phyloP scores from a whole-genome alignment of 1,140 invertebrate genomes.

The Lineus longissimus region DNA sequence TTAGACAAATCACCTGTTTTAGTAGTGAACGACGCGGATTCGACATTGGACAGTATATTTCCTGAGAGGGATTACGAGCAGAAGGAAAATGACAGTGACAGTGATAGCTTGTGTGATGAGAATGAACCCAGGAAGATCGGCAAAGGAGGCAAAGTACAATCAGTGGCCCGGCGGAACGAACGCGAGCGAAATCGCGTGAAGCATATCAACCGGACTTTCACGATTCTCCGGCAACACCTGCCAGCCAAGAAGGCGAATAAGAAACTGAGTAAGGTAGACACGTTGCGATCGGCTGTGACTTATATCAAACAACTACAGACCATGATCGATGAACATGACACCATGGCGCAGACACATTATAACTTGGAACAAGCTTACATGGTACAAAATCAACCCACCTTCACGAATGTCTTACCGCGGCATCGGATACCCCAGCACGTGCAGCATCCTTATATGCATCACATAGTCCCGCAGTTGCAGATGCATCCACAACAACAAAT shows the following conservation, averaged over 20 bases:
- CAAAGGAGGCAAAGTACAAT: too few species aligned
- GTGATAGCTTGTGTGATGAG: too few species aligned
- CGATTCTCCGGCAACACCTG: slow-evolving; percentile 15
- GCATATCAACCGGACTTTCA: slow-evolving; percentile 19
- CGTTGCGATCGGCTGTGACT: slow-evolving; percentile 81
- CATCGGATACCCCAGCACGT: not conserved
- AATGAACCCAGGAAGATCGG: too few species aligned
- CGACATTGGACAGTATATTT: too few species aligned
- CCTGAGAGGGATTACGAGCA: too few species aligned
- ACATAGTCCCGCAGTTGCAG: not conserved
- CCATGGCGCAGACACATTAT: not conserved
- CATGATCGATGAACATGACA: slow-evolving; percentile 59
- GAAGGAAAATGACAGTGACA: too few species aligned
- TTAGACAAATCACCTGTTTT: too few species aligned
- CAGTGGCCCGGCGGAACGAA: slow-evolving; percentile 16
- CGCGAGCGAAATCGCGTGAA: slow-evolving; percentile 17
- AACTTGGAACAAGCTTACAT: not conserved
- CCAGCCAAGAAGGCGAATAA: slow-evolving; percentile 54
- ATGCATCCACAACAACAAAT: not conserved
- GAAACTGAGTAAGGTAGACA: slow-evolving; percentile 87
- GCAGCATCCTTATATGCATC: not conserved
- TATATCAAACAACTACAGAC: slow-evolving; percentile 79
- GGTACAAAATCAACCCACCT: not conserved
- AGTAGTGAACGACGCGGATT: too few species aligned
- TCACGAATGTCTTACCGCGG: not conserved